Percentiles rank a stretch among this genome's conserved stretches.
Conservation (phyloP, 2,888 invertebrate species). For the Physocephala rufipes region DNA sequence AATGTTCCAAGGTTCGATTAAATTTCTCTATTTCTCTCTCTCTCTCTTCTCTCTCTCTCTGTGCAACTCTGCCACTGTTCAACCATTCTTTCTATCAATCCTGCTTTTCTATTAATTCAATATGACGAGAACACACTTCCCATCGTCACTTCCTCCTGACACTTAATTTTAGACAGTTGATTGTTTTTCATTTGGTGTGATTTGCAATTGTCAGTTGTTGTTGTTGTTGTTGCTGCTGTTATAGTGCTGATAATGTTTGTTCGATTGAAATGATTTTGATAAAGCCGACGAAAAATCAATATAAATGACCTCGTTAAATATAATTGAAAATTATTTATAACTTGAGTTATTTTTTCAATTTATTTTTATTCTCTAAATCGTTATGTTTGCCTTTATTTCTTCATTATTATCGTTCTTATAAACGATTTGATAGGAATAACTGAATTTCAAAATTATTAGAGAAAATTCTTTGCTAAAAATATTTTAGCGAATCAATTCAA, state of each 20-base stretch:
- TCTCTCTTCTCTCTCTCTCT: neutral
- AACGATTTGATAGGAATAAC: too few species aligned
- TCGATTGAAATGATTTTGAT: slow-evolving; percentile 20
- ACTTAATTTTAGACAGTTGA: neutral
- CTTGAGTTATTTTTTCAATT: neutral
- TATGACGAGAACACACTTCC: too few species aligned
- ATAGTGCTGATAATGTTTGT: neutral
- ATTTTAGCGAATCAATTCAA: neutral
- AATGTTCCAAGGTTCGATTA: too few species aligned
- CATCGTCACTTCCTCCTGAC: too few species aligned
- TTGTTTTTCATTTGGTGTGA: neutral
- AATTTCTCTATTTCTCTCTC: too few species aligned
- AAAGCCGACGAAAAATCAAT: slow-evolving; percentile 26
- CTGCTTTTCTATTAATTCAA: too few species aligned
- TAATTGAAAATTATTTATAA: slow-evolving; percentile 31
- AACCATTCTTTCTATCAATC: too few species aligned
- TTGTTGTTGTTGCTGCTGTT: neutral
- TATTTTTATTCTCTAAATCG: neutral
- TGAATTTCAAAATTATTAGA: too few species aligned
- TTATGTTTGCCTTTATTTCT: neutral
- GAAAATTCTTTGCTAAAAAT: too few species aligned
- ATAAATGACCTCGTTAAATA: slow-evolving; percentile 24
- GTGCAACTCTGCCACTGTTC: too few species aligned
- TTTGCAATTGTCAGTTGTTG: slow-evolving; percentile 19
- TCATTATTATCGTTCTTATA: neutral